Evolutionary conservation across 2,888 invertebrate genomes (phyloP).

Genomic region (Chrysotoxum bicinctum): DNA sequence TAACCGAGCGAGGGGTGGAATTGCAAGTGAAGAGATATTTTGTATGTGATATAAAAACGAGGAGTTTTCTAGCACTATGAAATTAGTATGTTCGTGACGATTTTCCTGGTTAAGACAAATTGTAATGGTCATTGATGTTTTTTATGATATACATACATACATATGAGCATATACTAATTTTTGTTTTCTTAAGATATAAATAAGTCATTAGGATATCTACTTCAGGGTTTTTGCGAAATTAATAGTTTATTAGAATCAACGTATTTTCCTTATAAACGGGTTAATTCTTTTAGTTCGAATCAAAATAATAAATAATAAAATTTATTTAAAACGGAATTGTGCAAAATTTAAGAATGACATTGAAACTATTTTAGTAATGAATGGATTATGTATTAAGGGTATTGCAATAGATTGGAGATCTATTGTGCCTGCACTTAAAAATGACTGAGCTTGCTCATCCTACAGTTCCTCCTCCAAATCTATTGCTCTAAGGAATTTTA

Average conservation of each 20-base stretch:
- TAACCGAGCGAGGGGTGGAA: not conserved
- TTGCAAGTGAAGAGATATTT: not conserved
- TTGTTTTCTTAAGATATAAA: not conserved
- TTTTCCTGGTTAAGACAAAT: not conserved
- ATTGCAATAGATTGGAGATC: too few relatives aligned
- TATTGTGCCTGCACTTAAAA: too few relatives aligned
- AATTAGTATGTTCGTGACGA: not conserved
- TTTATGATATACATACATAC: not conserved
- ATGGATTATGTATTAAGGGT: too few relatives aligned
- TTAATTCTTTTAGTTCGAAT: too few relatives aligned
- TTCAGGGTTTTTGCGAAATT: not conserved
- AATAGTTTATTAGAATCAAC: not conserved
- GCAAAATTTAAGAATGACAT: too few relatives aligned
- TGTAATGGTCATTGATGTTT: not conserved
- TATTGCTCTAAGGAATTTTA: too few relatives aligned
- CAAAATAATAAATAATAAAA: too few relatives aligned
- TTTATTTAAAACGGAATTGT: too few relatives aligned
- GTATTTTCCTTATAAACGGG: not conserved
- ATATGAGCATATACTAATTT: not conserved
- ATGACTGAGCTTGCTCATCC: too few relatives aligned
- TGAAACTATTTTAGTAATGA: too few relatives aligned
- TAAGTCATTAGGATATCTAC: not conserved
- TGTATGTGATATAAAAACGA: not conserved
- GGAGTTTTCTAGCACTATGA: not conserved
- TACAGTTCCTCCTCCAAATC: too few relatives aligned